Percentiles rank a stretch among this genome's conserved stretches.
These are phyloP conservation scores for Diadophis punctatus DNA, from an alignment of 2,113 vertebrate genomes.

Conservation along the genomic window DNA sequence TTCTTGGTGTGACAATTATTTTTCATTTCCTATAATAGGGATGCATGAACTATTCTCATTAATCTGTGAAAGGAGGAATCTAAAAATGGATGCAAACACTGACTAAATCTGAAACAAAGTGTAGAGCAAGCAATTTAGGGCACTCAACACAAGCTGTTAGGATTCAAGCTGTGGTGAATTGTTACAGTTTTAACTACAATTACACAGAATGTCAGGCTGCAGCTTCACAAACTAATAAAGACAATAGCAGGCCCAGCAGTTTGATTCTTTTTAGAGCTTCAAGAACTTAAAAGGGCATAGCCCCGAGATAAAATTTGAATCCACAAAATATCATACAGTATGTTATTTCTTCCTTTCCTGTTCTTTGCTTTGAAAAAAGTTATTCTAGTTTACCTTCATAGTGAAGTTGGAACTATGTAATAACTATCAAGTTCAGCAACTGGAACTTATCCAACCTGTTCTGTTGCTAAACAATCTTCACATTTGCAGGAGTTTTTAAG, in stretches of 20 bases:
- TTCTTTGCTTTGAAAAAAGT: neutral
- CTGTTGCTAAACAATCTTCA: neutral
- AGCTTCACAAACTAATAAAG: constrained; percentile 30
- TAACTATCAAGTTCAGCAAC: neutral
- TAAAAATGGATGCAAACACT: neutral
- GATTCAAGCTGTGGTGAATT: constrained; percentile 24
- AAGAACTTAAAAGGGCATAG: neutral
- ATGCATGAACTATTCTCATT: neutral
- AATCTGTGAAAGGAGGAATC: neutral
- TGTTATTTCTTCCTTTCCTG: neutral
- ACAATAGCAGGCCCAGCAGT: constrained; percentile 17
- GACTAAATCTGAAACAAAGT: constrained; percentile 20
- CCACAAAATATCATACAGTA: neutral
- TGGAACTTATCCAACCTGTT: neutral
- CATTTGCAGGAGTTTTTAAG: neutral
- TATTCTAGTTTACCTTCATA: neutral
- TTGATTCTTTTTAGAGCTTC: constrained; percentile 9
- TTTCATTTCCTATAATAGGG: neutral
- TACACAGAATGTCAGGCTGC: constrained; percentile 7
- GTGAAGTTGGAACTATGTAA: neutral
- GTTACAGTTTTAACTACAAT: constrained; percentile 23
- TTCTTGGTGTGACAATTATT: constrained; percentile 8
- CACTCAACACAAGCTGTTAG: constrained; percentile 2
- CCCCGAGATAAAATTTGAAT: constrained; percentile 23
- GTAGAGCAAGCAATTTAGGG: constrained; percentile 9